phyloP scores from a whole-genome alignment of 2,888 invertebrate species.

The Agelastica alni region DNA sequence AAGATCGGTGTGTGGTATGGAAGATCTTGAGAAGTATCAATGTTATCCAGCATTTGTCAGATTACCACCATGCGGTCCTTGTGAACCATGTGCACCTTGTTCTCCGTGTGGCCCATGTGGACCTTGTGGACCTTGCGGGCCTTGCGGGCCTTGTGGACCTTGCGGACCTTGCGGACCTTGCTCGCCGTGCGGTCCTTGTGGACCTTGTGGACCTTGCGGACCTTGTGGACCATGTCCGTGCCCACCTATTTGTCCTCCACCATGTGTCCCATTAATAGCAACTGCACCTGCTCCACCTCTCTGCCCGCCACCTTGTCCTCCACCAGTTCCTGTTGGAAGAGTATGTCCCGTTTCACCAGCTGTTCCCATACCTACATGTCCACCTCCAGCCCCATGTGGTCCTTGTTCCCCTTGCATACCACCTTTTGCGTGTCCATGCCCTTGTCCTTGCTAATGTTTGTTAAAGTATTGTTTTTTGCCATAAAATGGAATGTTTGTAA shows the following conservation, averaged over 20 bases:
- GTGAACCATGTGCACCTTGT: conserved; percentile 10
- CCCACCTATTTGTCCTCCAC: conserved; percentile 36
- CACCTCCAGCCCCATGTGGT: conserved; percentile 40
- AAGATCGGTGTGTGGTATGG: conserved; percentile 26
- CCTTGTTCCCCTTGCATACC: conserved; percentile 23
- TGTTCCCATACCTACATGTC: conserved; percentile 35
- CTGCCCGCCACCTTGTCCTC: conserved; percentile 45
- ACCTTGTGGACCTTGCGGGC: conserved; percentile 17
- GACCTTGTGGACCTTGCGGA: conserved; percentile 25
- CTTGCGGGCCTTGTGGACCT: conserved; percentile 27
- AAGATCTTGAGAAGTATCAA: conserved; percentile 47
- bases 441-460: conserved; percentile 35
- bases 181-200: conserved; percentile 14
- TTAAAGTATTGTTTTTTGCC: conserved; percentile 6
- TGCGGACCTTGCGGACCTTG: neutral
- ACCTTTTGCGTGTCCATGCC: conserved; percentile 28
- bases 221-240: conserved; percentile 19
- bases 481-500: conserved; percentile 13
- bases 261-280: conserved; percentile 46
- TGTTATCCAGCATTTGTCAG: conserved; percentile 51
- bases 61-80: conserved; percentile 41
- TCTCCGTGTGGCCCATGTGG: conserved; percentile 7
- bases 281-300: conserved; percentile 48
- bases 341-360: conserved; percentile 43
- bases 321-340: conserved; percentile 44